phyloP scores from a whole-genome alignment of 2,797 vertebrate genomes.

The Ptychobarbus kaznakovi region DNA sequence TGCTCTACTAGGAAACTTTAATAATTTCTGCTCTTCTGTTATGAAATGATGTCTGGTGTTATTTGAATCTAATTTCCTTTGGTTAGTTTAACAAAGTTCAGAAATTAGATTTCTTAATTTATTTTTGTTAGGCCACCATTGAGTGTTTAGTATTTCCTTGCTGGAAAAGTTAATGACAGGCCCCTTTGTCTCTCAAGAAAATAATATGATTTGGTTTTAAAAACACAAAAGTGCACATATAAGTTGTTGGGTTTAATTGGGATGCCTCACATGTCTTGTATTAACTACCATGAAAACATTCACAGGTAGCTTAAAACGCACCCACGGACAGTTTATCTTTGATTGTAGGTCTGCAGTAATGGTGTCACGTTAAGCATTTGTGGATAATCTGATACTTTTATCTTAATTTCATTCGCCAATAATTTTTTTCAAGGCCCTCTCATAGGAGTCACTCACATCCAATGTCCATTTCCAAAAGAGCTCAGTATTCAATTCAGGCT shows the following conservation, averaged over 20 bases:
- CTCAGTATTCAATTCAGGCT: slow-evolving; percentile 4
- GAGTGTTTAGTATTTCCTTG: neutral
- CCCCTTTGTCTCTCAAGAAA: neutral
- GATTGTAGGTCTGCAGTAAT: slow-evolving; percentile 1
- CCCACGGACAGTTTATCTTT: neutral
- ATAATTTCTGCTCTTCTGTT: neutral
- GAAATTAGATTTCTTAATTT: neutral
- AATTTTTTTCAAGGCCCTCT: neutral
- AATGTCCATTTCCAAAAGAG: slow-evolving; percentile 6
- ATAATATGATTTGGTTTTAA: neutral
- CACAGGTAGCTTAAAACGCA: neutral
- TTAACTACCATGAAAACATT: neutral
- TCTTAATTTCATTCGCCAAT: neutral
- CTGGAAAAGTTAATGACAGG: neutral
- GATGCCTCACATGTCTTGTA: neutral
- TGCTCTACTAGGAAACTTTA: neutral
- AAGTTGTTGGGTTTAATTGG: neutral
- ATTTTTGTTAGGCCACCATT: neutral
- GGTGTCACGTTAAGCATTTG: slow-evolving; percentile 2
- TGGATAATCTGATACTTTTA: neutral
- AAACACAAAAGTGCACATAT: neutral
- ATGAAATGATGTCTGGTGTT: neutral
- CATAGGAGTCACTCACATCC: neutral
- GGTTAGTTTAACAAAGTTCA: neutral
- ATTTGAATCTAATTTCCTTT: neutral